These are phyloP conservation scores for Melospiza georgiana DNA, from an alignment of 2,113 vertebrate genomes.

Conservation along the genomic window DNA sequence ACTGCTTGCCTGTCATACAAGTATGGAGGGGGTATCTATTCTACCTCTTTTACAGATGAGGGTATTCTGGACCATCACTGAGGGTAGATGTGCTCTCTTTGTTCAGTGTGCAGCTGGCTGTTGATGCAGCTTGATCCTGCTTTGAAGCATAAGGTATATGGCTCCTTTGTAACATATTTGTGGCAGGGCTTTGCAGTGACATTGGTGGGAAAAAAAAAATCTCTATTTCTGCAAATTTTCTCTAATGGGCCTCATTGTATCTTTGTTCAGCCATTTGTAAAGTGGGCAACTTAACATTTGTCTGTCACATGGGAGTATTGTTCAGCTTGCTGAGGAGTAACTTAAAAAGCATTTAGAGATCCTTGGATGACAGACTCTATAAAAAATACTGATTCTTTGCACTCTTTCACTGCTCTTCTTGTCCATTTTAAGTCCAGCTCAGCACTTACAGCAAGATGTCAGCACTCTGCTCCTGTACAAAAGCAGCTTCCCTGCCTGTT, in stretches of 20 bases:
- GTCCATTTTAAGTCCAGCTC: background rate
- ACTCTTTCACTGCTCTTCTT: background rate
- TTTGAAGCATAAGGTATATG: background rate
- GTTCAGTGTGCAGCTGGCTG: background rate
- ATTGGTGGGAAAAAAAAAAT: background rate
- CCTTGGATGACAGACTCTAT: background rate
- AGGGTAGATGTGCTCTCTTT: background rate
- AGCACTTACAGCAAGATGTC: background rate
- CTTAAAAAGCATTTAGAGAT: background rate
- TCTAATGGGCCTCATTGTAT: background rate
- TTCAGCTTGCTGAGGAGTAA: background rate
- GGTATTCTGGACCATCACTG: background rate
- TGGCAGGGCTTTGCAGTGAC: background rate
- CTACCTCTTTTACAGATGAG: background rate
- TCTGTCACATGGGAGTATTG: background rate
- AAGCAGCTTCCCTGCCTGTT: background rate
- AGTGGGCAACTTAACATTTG: background rate
- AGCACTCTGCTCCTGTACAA: background rate
- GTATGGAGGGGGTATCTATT: background rate
- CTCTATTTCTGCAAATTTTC: background rate
- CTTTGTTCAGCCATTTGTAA: background rate
- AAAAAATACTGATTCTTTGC: background rate
- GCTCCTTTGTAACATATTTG: background rate
- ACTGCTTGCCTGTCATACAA: background rate
- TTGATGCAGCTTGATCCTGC: background rate